Base-by-base conservation (phyloP, 2,888 invertebrate genomes). In the Andricus quercusramuli region DNA sequence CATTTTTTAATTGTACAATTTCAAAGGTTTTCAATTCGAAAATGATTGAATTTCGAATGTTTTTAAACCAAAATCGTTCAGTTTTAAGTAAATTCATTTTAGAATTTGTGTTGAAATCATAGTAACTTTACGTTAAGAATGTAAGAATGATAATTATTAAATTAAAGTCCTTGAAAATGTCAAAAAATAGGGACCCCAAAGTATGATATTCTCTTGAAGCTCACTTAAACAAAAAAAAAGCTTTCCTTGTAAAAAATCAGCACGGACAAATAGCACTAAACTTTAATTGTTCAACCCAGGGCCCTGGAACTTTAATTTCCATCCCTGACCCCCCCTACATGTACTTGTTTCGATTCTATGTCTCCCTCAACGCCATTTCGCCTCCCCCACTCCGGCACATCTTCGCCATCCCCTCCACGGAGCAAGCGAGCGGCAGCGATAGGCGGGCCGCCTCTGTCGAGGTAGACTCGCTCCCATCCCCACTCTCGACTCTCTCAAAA, bases 391-490 rank as follows among this genome's bases (percentile, higher is more conserved):
- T 79, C 70, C 78, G 66, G 84, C 83, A 83, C 83, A 9, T n/a
- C 32, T 32, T 76, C 66, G 47, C 37, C 41, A 44, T 77, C 82
- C 80, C 80, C 67, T 76, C 78, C 78, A 65, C 65, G 77, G 20
- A 64, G 22, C 65, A 64, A 59, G 83, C 77, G 80, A 59, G 83
- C 74, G 80, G 81, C 74, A 64, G 86, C 83, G 83, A 82, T 85
- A 82, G 86, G 79, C 68, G 59, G 81, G 77, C 74, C 79, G 76
- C 77, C 66, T 64, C 80, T 79, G 41, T 78, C 80, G 86, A 87
- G 85, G 90, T 90, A 91, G 91, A 91, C 91, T 91, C 91, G 91
- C 89, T 91, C 84, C 83, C 20, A 77, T 47, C 87, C 90, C 90
- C 89, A 88, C 90, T 86, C 77, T 51, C 65, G 78, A 66, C 37